Percentiles rank a stretch among this genome's conserved stretches.
Evolutionary conservation across 92 coral and sea anemone genomes (phyloP).

Genomic region (Epizoanthus fatuus): DNA sequence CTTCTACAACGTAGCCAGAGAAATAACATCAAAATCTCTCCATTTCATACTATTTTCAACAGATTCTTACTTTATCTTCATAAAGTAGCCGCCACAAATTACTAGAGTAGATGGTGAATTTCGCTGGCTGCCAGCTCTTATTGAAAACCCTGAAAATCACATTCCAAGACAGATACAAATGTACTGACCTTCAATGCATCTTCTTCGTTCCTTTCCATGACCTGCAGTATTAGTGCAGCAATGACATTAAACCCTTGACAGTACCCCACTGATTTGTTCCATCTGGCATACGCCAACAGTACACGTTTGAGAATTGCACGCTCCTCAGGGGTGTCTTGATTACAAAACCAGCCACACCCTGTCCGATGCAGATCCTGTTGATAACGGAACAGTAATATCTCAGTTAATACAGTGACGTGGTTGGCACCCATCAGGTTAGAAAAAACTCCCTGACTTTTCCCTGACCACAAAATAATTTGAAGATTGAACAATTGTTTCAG

Average conservation of each 20-base stretch:
- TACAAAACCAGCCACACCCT: conserved; percentile 99
- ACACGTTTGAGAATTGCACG: conserved; percentile 97
- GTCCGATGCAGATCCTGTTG: conserved; percentile 97
- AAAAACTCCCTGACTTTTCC: no score
- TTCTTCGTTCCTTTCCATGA: conserved; percentile 97
- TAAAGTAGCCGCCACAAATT: no score
- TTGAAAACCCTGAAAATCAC: background rate
- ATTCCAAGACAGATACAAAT: background rate
- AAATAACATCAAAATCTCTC: no score
- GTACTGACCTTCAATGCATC: conserved; percentile 93
- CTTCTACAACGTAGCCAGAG: no score
- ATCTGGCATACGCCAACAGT: conserved; percentile 94
- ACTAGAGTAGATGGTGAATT: no score
- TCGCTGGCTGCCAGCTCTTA: no score
- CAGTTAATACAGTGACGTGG: background rate
- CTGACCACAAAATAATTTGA: no score
- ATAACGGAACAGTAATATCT: background rate
- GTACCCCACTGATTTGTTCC: conserved; percentile 98
- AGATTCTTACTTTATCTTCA: no score
- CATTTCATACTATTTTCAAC: no score
- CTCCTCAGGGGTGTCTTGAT: conserved; percentile 97
- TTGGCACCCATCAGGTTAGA: no score
- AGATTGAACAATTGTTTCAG: background rate
- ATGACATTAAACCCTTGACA: conserved; percentile 99
- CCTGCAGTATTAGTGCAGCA: conserved; percentile 97